phyloP scores from a whole-genome alignment of 2,888 invertebrate species.

The Tricholauxania praeusta region DNA sequence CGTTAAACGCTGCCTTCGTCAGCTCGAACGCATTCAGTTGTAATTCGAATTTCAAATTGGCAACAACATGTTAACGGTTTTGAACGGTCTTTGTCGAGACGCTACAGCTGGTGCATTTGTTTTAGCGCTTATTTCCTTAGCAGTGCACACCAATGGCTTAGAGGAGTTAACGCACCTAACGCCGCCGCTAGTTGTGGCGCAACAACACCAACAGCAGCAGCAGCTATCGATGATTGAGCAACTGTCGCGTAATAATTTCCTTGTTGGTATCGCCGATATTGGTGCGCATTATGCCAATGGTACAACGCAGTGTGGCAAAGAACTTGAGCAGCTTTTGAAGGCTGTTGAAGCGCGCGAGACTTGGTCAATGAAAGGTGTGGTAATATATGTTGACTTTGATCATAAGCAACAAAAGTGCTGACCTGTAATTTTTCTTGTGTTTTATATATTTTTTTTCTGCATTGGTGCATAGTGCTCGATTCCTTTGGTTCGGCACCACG shows the following conservation, averaged over 20 bases:
- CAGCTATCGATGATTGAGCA: conserved; percentile 14
- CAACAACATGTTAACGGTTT: conserved; percentile 35
- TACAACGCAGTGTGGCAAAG: conserved; percentile 51
- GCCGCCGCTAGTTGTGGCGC: background rate
- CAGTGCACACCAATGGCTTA: background rate
- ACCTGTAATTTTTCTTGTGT: conserved; percentile 22
- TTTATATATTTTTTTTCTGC: conserved; percentile 10
- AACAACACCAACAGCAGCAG: background rate
- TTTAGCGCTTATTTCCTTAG: background rate
- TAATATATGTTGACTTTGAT: background rate
- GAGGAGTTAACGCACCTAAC: background rate
- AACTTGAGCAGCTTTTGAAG: conserved; percentile 52
- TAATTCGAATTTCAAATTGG: conserved; percentile 43
- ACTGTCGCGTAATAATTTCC: conserved; percentile 52
- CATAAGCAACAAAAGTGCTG: conserved; percentile 1
- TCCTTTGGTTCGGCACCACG: conserved; percentile 54
- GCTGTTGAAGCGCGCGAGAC: conserved; percentile 48
- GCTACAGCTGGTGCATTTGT: background rate
- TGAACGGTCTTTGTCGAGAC: conserved; percentile 12
- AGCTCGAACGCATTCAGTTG: conserved; percentile 37
- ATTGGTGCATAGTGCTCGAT: conserved; percentile 53
- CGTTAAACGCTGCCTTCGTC: background rate
- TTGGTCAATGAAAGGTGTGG: conserved; percentile 58
- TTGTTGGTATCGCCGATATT: conserved; percentile 55
- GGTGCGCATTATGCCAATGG: conserved; percentile 49